Evolutionary conservation across 2,888 invertebrate species (phyloP), one percentile per base, ranked within the genome.

Genomic region (Abscondita cerata): DNA sequence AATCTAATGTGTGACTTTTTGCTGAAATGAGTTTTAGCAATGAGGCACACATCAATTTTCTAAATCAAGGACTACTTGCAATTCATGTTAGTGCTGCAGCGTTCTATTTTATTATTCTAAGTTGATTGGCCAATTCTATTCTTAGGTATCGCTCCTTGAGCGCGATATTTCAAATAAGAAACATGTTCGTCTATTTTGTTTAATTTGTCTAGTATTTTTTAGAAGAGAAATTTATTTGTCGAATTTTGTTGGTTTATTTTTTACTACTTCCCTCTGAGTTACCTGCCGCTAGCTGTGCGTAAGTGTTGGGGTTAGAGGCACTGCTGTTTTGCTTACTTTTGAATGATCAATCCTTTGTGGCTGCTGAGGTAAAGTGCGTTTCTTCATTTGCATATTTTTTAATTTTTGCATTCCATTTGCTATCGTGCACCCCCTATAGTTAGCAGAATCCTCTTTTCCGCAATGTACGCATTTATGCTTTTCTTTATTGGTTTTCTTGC

Each of bases 1-100:
- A 68, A 61, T 65, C 52, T 67, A 16, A 65, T 57, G 34, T 60
- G 62, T 13, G 64, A 63, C 40, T 25, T 40, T 20, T 64, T 67
- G 8, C 66, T 67, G 38, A 68, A 67, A 50, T 70, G 69, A 25
- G 69, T 69, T 52, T 68, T 63, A 41, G 66, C 63, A 33, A 65
- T 58, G 18, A 66, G 58, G 62, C 25, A 25, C 2, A 25, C 25
- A 25, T 25, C 25, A 2, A 25, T 6, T 25, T 25, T 25, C n/a
- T n/a, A n/a, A n/a, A n/a, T 25, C 25, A 25, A 25, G 25, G 25
- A 25, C 36, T 52, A 52, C 53, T 60, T 64, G 63, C 38, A 68
- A 36, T 59, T 70, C 59, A 19, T n/a, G n/a, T n/a, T n/a, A n/a
- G n/a, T n/a, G n/a, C n/a, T n/a, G n/a, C n/a, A n/a, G 66, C 48